Percentiles rank a stretch among this genome's conserved stretches.
These are phyloP conservation scores for Neomorphus geoffroyi DNA, from an alignment of 2,797 vertebrate species.

Conservation along the genomic window DNA sequence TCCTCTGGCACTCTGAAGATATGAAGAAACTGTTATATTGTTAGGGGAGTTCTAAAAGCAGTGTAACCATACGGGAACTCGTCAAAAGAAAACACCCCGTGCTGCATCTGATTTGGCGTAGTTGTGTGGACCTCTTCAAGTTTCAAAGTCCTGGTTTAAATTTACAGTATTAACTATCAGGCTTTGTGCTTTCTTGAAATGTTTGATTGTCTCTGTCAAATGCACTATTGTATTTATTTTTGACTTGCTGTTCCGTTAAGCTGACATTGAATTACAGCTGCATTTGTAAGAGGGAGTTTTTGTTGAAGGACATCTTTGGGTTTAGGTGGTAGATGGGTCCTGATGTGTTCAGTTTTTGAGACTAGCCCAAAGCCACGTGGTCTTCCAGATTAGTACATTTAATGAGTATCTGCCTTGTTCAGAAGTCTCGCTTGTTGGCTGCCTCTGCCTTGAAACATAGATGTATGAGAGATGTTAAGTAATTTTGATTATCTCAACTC, in stretches of 20 bases:
- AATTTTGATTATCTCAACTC: neutral
- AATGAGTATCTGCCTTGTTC: neutral
- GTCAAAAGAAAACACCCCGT: neutral
- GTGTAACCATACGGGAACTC: neutral
- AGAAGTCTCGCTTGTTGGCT: neutral
- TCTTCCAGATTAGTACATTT: fast-evolving
- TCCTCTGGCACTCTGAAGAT: neutral
- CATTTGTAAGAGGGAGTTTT: neutral
- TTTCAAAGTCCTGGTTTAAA: neutral
- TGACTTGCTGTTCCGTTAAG: neutral
- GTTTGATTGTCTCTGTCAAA: neutral
- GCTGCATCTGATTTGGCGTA: neutral
- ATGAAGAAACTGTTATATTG: neutral
- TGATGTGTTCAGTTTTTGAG: neutral
- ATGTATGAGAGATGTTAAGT: neutral
- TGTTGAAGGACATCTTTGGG: neutral
- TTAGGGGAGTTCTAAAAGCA: neutral
- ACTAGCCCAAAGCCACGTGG: fast-evolving
- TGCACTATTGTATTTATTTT: neutral
- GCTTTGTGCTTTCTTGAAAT: neutral
- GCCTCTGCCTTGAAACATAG: neutral
- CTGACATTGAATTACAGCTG: neutral
- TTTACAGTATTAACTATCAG: neutral
- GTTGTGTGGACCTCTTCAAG: neutral
- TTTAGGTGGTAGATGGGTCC: neutral